These are phyloP conservation scores for Vombatus ursinus DNA, from an alignment of 2,113 vertebrate species.

Conservation along the genomic window DNA sequence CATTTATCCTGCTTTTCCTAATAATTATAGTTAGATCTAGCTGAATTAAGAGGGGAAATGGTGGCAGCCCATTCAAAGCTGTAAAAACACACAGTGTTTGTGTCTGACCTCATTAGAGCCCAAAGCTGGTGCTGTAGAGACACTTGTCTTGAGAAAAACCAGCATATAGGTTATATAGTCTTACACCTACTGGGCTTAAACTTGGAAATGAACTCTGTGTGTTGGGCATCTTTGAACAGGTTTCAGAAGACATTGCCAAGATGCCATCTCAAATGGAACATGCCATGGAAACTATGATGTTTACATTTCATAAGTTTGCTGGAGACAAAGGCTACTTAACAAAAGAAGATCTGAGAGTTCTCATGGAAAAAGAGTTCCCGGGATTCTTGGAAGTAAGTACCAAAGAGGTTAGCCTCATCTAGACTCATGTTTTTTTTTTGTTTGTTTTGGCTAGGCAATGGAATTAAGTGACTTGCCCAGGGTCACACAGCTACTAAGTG, in stretches of 20 bases:
- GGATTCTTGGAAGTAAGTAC: conserved; percentile 84
- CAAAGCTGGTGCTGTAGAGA: not conserved
- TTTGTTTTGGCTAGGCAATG: too few species aligned
- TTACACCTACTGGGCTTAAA: not conserved
- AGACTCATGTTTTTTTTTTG: not conserved
- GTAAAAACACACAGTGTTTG: not conserved
- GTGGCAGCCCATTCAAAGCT: not conserved
- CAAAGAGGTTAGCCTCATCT: not conserved
- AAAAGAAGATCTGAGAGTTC: conserved; percentile 81
- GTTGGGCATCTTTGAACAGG: conserved; percentile 33
- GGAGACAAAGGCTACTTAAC: conserved; percentile 82
- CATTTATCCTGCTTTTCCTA: conserved; percentile 12
- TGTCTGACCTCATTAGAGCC: not conserved
- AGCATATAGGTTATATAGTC: not conserved
- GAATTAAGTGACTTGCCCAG: too few species aligned
- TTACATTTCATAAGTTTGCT: conserved; percentile 84
- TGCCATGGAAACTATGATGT: conserved; percentile 85
- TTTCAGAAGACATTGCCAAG: conserved; percentile 41
- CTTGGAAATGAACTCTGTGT: not conserved
- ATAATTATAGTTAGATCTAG: not conserved
- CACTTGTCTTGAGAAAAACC: not conserved
- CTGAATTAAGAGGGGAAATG: not conserved
- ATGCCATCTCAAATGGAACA: conserved; percentile 85
- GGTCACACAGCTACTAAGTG: too few species aligned
- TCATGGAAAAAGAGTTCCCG: conserved; percentile 84